phyloP scores from a whole-genome alignment of 30 jellyfish, hydroid and myxozoan genomes.

The Phacellophora camtschatica region DNA sequence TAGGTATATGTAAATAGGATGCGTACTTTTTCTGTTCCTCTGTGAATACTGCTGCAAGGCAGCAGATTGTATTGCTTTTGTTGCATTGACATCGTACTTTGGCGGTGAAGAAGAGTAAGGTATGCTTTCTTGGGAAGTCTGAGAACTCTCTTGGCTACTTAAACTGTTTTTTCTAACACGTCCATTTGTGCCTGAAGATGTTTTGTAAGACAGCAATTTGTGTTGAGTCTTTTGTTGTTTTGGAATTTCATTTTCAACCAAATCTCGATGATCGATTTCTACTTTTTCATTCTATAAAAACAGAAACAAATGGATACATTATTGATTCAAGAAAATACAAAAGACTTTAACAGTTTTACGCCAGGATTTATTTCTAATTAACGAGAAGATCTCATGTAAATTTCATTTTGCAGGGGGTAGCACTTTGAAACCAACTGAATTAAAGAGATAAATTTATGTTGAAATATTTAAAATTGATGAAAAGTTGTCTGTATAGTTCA shows the following conservation, averaged over 20 bases:
- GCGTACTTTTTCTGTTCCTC: conserved; percentile 31
- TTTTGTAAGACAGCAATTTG: conserved; percentile 46
- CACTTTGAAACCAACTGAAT: too few relatives aligned
- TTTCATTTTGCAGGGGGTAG: too few relatives aligned
- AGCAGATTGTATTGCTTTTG: not conserved
- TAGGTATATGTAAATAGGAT: too few relatives aligned
- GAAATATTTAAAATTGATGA: too few relatives aligned
- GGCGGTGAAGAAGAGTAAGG: conserved; percentile 38
- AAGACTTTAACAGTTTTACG: too few relatives aligned
- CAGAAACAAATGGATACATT: too few relatives aligned
- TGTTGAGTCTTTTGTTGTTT: conserved; percentile 22
- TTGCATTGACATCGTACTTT: conserved; percentile 14
- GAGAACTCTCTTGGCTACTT: conserved; percentile 69
- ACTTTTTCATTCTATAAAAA: conserved; percentile 1
- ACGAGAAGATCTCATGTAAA: too few relatives aligned
- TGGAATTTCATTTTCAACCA: conserved; percentile 24
- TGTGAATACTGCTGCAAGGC: conserved; percentile 29
- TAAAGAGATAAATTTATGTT: too few relatives aligned
- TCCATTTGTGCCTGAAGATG: conserved; percentile 46
- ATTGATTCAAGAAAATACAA: too few relatives aligned
- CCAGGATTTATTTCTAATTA: too few relatives aligned
- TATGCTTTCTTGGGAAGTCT: conserved; percentile 61
- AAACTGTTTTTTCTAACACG: conserved; percentile 36
- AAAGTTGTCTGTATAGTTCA: too few relatives aligned
- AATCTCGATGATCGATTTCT: conserved; percentile 53